These are phyloP conservation scores for Anas flavirostris DNA, from an alignment of 2,797 vertebrate genomes.

Conservation along the genomic window DNA sequence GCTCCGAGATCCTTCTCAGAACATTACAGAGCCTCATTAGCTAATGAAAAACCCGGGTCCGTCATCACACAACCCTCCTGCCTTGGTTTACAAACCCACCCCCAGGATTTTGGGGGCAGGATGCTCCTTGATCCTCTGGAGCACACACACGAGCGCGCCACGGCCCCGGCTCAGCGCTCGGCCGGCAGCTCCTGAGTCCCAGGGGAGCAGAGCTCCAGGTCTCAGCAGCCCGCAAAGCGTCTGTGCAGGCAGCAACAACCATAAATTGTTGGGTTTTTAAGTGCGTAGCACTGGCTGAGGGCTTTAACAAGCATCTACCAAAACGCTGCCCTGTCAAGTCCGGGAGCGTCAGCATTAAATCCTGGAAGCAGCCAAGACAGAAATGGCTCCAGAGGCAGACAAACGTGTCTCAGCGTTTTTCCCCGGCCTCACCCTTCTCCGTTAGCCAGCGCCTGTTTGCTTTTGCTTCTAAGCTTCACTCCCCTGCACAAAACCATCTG, in stretches of 20 bases:
- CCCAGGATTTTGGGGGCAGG: not conserved
- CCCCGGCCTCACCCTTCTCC: not conserved
- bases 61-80: not conserved
- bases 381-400: constrained; percentile 9
- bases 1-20: constrained; percentile 15
- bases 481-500: constrained; percentile 52
- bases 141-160: accelerated
- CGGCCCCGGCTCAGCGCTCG: accelerated
- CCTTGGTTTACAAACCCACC: not conserved
- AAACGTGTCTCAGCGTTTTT: not conserved
- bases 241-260: not conserved
- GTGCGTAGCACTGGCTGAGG: not conserved
- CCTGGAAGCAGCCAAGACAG: constrained; percentile 8
- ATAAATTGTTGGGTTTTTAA: not conserved
- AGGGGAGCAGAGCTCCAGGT: not conserved
- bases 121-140: not conserved
- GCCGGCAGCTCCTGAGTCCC: not conserved
- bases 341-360: not conserved
- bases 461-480: constrained; percentile 41
- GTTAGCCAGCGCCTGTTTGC: not conserved
- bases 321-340: not conserved
- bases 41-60: constrained; percentile 12
- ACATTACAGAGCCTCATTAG: constrained; percentile 30
- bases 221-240: accelerated
- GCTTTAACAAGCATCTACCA: not conserved